These are phyloP conservation scores for Empidonax traillii DNA, from an alignment of 2,113 vertebrate species.

Conservation along the genomic window DNA sequence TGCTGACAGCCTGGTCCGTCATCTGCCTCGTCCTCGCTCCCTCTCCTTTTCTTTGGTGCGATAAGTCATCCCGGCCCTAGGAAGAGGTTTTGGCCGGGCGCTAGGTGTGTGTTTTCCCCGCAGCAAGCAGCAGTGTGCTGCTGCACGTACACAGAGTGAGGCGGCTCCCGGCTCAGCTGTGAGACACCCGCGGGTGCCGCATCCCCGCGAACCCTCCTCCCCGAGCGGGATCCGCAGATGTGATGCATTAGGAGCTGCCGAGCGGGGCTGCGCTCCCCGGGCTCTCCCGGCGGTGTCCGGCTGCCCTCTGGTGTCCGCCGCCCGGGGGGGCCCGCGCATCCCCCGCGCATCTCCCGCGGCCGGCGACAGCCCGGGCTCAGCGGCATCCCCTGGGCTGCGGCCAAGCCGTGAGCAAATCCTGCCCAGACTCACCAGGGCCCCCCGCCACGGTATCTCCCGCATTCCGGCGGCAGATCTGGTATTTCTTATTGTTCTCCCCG, in stretches of 20 bases:
- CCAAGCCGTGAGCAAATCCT: conserved; percentile 17
- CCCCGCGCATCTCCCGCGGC: not conserved
- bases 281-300: conserved; percentile 10
- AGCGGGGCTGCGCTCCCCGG: not conserved
- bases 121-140: not conserved
- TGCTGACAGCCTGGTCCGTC: accelerated
- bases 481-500: conserved; percentile 50
- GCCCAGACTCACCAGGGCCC: not conserved
- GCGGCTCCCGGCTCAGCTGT: not conserved
- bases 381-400: not conserved
- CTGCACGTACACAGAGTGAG: conserved; percentile 3
- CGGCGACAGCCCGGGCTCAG: not conserved
- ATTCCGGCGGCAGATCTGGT: conserved; percentile 55
- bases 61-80: too few relatives aligned
- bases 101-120: not conserved
- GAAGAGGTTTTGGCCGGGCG: not conserved
- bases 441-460: conserved; percentile 39
- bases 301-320: conserved; percentile 44
- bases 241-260: not conserved
- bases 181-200: not conserved
- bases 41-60: not conserved
- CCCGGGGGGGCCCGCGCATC: not conserved
- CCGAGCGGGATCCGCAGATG: not conserved
- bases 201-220: not conserved
- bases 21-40: accelerated